These are phyloP conservation scores for Scaptomyza tumidula DNA, from an alignment of 2,888 invertebrate species.

Conservation along the genomic window DNA sequence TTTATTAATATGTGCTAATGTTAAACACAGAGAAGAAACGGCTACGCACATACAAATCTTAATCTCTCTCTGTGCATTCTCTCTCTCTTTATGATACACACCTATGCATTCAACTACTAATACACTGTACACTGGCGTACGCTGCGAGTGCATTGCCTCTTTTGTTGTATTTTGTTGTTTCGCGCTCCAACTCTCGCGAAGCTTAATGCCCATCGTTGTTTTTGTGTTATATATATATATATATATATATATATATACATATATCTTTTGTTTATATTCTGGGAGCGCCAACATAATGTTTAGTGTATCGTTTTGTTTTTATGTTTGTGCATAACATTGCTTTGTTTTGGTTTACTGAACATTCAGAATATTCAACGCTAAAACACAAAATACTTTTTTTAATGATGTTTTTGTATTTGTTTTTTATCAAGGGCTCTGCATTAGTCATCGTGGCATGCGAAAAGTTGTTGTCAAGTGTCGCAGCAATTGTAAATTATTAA, in stretches of 20 bases:
- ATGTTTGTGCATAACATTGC: conserved; percentile 42
- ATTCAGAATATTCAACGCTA: conserved; percentile 13
- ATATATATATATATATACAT: too few relatives aligned
- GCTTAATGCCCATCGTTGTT: conserved; percentile 39
- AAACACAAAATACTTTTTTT: conserved; percentile 15
- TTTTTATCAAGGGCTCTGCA: conserved; percentile 17
- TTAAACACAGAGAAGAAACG: conserved; percentile 42
- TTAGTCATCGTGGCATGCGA: conserved; percentile 44
- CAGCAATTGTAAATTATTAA: conserved; percentile 62
- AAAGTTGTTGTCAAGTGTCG: conserved; percentile 54
- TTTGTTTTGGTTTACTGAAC: conserved; percentile 26
- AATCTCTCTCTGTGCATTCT: conserved; percentile 25
- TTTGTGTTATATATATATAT: too few relatives aligned
- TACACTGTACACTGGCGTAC: conserved; percentile 29
- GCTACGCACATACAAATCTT: conserved; percentile 11
- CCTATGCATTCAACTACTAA: conserved; percentile 4
- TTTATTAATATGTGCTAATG: conserved; percentile 54
- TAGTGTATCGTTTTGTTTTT: conserved; percentile 38
- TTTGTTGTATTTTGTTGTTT: conserved; percentile 13
- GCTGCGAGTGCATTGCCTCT: conserved; percentile 62
- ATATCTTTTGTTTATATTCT: conserved; percentile 10
- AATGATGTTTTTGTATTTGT: conserved; percentile 7
- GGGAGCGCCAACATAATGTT: conserved; percentile 58
- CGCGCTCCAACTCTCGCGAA: conserved; percentile 26
- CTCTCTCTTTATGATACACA: conserved; percentile 20